Base-by-base conservation (phyloP, 2,888 invertebrate species). In the Drosophila suboccidentalis region DNA sequence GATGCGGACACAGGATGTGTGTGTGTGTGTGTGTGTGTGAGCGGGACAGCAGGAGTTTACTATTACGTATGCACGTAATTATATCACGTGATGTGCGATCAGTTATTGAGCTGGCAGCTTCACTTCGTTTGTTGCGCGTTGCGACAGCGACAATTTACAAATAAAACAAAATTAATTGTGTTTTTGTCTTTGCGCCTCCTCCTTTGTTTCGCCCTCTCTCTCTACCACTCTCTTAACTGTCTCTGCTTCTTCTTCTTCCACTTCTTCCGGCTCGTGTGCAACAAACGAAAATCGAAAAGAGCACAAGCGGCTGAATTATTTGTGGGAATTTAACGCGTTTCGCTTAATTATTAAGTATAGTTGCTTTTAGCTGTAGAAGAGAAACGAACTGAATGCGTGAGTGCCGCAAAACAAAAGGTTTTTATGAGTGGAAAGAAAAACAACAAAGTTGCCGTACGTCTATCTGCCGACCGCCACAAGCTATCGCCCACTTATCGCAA, bases 171-270 rank as follows among this genome's bases (percentile, higher is more conserved):
- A 70, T 64, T 72, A 77, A 66, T 82, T 84, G 71, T 86, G 67
- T 71, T 71, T 81, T 68, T 77, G 67, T 82, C 65, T 69, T 73
- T 73, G 69, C 67, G 64, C 72, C 70, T 71, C 80, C 79, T 82
- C 80, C 80, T 89, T 82, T 87, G 86, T 89, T 82, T 80, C 87
- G 75, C 79, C 80, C n/a, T 34, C 34, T 80, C 80, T 78, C 34
- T 43, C 41, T 55, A 47, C n/a, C 38, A n/a, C 38, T n/a, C 13
- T 15, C 34, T 43, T 34, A 29, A 29, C 49, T 34, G 15, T 36
- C 15, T 11, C 32, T 46, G 29, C 58, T 64, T 51, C 73, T 67
- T 51, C 73, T 67, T 63, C 81, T 60, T 63, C 81, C 62, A 72
- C 55, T 38, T 43, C 47, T 61, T 59, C 47, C 66, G 71, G 78